These are phyloP conservation scores for Alosa alosa DNA, from an alignment of 2,113 vertebrate genomes.

Conservation along the genomic window DNA sequence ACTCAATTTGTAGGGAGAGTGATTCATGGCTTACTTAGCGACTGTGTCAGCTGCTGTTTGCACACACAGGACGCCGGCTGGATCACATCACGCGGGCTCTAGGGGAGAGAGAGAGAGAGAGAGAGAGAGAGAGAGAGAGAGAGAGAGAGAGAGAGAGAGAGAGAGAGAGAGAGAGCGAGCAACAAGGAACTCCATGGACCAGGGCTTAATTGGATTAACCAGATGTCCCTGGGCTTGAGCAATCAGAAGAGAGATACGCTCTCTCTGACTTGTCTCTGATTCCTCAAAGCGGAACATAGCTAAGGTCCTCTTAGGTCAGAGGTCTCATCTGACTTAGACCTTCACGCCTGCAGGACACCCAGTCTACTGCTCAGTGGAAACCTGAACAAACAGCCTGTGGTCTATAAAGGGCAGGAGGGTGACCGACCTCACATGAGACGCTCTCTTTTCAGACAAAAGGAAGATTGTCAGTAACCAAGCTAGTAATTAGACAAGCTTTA, in stretches of 20 bases:
- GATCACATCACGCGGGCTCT: slow-evolving; percentile 5
- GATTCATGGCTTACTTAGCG: slow-evolving; percentile 31
- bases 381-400: slow-evolving; percentile 24
- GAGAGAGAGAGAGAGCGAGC: neutral
- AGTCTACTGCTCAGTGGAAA: neutral
- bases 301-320: neutral
- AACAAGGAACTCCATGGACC: slow-evolving; percentile 22
- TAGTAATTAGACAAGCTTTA: neutral
- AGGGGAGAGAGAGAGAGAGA: neutral
- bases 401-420: slow-evolving; percentile 6
- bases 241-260: neutral
- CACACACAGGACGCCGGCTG: slow-evolving; percentile 24
- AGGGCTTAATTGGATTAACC: slow-evolving; percentile 30
- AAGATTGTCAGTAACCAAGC: slow-evolving; percentile 17
- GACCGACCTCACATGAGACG: neutral
- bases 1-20: slow-evolving; percentile 27
- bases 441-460: neutral
- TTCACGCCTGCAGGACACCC: neutral
- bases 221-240: slow-evolving; percentile 24
- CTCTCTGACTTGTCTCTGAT: neutral
- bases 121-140: neutral
- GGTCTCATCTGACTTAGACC: neutral
- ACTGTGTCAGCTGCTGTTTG: slow-evolving; percentile 44
- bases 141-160: neutral
- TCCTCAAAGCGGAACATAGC: neutral